phyloP scores from a whole-genome alignment of 2,113 vertebrate species.

The Micronycteris hirsuta region DNA sequence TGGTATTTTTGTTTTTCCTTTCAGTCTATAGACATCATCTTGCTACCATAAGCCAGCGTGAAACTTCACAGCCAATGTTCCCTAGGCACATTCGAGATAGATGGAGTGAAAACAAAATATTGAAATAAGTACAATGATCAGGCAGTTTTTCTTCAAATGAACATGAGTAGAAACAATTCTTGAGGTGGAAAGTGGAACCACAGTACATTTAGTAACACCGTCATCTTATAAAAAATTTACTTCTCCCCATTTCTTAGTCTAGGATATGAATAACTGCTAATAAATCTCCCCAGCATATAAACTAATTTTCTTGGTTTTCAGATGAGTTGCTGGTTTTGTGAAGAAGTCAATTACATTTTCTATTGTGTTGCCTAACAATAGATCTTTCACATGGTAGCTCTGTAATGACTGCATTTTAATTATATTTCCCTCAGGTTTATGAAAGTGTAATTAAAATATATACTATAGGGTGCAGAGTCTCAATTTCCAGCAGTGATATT shows the following conservation, averaged over 20 bases:
- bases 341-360: neutral
- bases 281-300: neutral
- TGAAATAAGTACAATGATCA: neutral
- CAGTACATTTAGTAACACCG: neutral
- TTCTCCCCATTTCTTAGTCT: neutral
- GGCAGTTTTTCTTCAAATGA: neutral
- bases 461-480: neutral
- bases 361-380: neutral
- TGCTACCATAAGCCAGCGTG: neutral
- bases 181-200: neutral
- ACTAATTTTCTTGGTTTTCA: neutral
- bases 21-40: neutral
- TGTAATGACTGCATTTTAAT: constrained; percentile 15
- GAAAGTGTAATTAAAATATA: neutral
- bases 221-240: neutral
- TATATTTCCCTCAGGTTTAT: neutral
- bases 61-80: neutral
- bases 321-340: neutral
- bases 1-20: neutral
- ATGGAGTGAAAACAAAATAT: neutral
- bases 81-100: neutral
- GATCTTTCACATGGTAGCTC: neutral
- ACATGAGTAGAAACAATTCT: neutral
- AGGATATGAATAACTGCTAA: neutral
- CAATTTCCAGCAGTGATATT: neutral